Base-by-base conservation (phyloP, 2,797 vertebrate genomes). In the Calcarius lapponicus region DNA sequence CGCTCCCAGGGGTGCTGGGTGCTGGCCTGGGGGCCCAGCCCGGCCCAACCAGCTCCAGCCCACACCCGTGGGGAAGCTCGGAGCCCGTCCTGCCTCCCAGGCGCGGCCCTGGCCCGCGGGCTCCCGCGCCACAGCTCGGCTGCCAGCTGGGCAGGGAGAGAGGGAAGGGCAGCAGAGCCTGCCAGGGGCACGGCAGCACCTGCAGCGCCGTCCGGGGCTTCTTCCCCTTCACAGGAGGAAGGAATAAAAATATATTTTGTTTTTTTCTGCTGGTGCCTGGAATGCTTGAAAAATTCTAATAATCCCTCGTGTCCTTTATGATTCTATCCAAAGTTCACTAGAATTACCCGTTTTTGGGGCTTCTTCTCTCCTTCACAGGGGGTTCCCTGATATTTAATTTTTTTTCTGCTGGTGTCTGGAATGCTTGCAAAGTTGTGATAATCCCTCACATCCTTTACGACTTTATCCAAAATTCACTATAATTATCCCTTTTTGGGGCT, bases 41-140 rank as follows among this genome's bases (percentile, higher is more conserved):
- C 0, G 21, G 91, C 91, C 91, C 95, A 57, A 73, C 91, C 89
- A 25, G 92, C 95, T 95, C 85, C 89, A 80, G 54, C 95, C 89
- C 91, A 88, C 92, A 96, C 94, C 96, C 93, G 88, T 97, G n/a
- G 89, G 88, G 95, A 97, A 94, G 95, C 88, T 65, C 25, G 0
- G 80, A 80, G 92, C 96, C 87, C 28, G 10, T 88, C 85, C 93
- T 91, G 87, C 92, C 84, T 89, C 95, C 78, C 95, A 95, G 95
- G 93, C 86, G 93, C 91, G 93, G 93, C 95, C 91, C 91, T 65
- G 4, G 83, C 96, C 95, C 38, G 19, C 14, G 60, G 95, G 94
- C 94, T 78, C 75, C 78, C 4, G 31, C 78, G 69, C 1, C 10
- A 61, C 40, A 36, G 43, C 75, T 1, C 4, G 1, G 6, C 6